Evolutionary conservation across 2,888 invertebrate genomes (phyloP).

Genomic region (Dorcus hopei): DNA sequence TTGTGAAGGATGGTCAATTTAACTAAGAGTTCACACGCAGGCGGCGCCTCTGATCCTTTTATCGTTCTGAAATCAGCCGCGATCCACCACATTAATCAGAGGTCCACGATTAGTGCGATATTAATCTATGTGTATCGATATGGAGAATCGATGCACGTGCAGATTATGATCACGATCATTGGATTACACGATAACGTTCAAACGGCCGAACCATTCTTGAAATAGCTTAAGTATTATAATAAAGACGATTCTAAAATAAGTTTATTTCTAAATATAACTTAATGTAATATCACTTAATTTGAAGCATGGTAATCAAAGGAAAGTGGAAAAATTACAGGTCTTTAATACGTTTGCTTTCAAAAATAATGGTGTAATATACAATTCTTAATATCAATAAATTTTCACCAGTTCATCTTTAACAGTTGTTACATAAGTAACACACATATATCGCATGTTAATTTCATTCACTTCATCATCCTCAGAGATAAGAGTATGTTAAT

Average conservation of each 20-base stretch:
- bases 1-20: conserved; percentile 3
- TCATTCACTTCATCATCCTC: conserved; percentile 24
- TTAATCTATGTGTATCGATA: conserved; percentile 28
- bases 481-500: conserved; percentile 30
- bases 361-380: too few species aligned
- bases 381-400: too few species aligned
- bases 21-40: conserved; percentile 23
- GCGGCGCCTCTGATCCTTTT: conserved; percentile 26
- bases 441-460: conserved; percentile 27
- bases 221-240: too few species aligned
- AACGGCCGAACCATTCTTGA: too few species aligned
- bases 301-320: too few species aligned
- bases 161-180: conserved; percentile 4
- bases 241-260: too few species aligned
- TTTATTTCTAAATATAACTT: too few species aligned
- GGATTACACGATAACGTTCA: background rate
- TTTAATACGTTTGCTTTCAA: too few species aligned
- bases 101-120: conserved; percentile 26
- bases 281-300: too few species aligned
- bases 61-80: conserved; percentile 22
- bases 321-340: too few species aligned
- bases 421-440: conserved; percentile 11
- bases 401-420: background rate
- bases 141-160: conserved; percentile 6
- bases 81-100: conserved; percentile 26